phyloP scores from a whole-genome alignment of 2,113 vertebrate genomes.

The Peromyscus leucopus region DNA sequence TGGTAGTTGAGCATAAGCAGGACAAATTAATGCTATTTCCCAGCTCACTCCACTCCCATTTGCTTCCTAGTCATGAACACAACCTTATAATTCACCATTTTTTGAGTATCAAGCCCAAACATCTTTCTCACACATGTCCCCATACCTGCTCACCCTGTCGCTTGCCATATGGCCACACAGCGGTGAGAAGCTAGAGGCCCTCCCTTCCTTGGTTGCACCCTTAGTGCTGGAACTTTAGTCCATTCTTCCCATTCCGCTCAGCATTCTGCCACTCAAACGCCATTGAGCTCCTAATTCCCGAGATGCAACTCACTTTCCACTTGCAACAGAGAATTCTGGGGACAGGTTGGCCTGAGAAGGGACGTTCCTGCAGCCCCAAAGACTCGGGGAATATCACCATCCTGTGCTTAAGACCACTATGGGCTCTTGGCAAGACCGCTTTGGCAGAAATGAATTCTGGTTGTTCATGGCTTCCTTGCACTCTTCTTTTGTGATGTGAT shows the following conservation, averaged over 20 bases:
- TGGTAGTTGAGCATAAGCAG: not conserved
- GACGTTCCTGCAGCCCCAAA: not conserved
- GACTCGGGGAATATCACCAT: not conserved
- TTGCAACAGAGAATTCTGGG: not conserved
- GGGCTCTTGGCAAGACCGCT: not conserved
- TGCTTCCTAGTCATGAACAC: not conserved
- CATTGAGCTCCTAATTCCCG: not conserved
- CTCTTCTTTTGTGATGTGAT: fast-evolving
- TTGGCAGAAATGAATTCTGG: not conserved
- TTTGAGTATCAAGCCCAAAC: not conserved
- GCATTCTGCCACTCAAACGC: not conserved
- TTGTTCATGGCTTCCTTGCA: not conserved
- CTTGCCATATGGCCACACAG: not conserved
- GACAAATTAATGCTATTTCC: not conserved
- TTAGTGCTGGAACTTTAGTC: not conserved
- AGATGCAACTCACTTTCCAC: not conserved
- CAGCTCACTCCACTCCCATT: fast-evolving
- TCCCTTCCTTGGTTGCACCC: not conserved
- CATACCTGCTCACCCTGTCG: not conserved
- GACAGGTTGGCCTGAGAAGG: not conserved
- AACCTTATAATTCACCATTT: not conserved
- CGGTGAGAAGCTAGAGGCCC: not conserved
- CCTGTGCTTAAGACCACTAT: not conserved
- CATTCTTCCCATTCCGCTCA: not conserved
- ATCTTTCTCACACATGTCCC: not conserved